Evolutionary conservation across 1,140 invertebrate species (phyloP).

Genomic region (Cydia pomonella): DNA sequence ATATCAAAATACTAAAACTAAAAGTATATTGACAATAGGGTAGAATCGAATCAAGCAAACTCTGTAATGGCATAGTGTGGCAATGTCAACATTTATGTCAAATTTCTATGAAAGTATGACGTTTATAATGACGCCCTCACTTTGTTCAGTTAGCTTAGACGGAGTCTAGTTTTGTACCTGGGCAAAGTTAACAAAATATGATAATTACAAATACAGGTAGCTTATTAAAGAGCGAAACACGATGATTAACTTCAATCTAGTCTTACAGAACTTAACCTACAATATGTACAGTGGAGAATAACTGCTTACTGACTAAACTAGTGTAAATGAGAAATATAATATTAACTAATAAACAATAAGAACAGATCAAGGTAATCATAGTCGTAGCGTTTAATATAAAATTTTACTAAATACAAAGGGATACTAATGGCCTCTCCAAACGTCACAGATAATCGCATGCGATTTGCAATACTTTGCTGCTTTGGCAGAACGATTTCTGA

Average conservation of each 20-base stretch:
- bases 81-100: too few relatives aligned
- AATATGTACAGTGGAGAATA: slow-evolving; percentile 40
- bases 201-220: background rate
- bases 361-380: slow-evolving; percentile 76
- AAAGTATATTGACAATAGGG: too few relatives aligned
- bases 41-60: too few relatives aligned
- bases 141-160: too few relatives aligned
- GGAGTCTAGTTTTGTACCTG: background rate
- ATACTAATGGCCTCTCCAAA: too few relatives aligned
- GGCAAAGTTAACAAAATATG: background rate
- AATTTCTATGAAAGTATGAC: too few relatives aligned
- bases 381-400: slow-evolving; percentile 33
- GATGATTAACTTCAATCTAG: slow-evolving; percentile 76
- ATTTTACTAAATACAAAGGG: too few relatives aligned
- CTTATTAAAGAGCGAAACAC: slow-evolving; percentile 50
- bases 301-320: slow-evolving; percentile 40
- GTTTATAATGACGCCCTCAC: too few relatives aligned
- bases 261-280: slow-evolving; percentile 52
- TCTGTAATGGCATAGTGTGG: too few relatives aligned
- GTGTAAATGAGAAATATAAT: slow-evolving; percentile 39
- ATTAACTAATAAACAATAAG: slow-evolving; percentile 46
- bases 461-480: too few relatives aligned
- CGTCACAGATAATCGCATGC: background rate
- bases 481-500: too few relatives aligned
- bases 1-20: too few relatives aligned